A percentile compares a stretch with the other conserved stretches of the same genome.
phyloP scores from a whole-genome alignment of 2,888 invertebrate species.

The Aspidiotus rigidus region DNA sequence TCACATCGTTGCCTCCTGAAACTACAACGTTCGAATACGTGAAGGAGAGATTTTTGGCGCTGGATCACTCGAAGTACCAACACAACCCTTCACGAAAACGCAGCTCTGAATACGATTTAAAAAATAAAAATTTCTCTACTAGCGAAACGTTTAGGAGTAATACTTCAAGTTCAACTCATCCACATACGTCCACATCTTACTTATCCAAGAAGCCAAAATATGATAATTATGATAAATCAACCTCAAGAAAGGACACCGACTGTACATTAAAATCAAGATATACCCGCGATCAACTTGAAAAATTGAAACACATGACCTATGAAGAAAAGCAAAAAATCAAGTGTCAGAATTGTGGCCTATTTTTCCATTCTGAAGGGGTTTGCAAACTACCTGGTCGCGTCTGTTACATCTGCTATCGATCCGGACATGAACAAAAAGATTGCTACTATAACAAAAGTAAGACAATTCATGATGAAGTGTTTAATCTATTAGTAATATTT shows the following conservation, averaged over 20 bases:
- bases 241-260: too few relatives aligned
- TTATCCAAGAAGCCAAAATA: background rate
- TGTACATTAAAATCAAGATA: too few relatives aligned
- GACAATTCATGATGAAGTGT: background rate
- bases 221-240: too few relatives aligned
- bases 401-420: background rate
- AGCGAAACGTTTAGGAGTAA: background rate
- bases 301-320: background rate
- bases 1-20: background rate
- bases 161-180: background rate
- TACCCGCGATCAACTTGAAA: background rate
- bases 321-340: background rate
- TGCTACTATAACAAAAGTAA: background rate
- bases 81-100: too few relatives aligned
- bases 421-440: background rate
- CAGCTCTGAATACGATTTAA: background rate
- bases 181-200: background rate
- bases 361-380: background rate
- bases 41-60: background rate
- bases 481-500: background rate
- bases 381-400: background rate
- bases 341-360: background rate
- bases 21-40: background rate
- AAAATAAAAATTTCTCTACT: background rate
- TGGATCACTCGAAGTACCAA: background rate